These are phyloP conservation scores for Cardinalis cardinalis DNA, from an alignment of 2,113 vertebrate genomes.

Conservation along the genomic window DNA sequence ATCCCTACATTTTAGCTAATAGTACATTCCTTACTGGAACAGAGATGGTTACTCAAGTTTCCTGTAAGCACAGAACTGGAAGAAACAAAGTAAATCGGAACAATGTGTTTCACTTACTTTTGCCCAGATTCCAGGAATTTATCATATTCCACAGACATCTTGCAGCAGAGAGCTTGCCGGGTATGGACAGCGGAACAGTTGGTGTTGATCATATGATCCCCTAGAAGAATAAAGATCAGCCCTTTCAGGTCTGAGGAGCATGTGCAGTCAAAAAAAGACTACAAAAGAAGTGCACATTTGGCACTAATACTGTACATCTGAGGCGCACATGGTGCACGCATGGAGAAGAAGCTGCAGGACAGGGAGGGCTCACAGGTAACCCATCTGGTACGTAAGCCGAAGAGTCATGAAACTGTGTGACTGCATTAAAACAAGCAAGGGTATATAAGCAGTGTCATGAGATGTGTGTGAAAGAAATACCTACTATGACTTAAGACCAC, in stretches of 20 bases:
- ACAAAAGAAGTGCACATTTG: not conserved
- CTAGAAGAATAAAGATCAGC: constrained; percentile 62
- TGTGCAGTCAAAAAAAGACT: not conserved
- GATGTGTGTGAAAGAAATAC: not conserved
- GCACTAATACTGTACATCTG: not conserved
- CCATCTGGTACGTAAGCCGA: not conserved
- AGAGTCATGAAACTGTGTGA: not conserved
- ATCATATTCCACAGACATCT: constrained; percentile 99
- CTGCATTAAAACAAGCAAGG: not conserved
- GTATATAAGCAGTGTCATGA: not conserved
- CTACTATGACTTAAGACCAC: not conserved
- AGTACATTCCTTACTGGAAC: not conserved
- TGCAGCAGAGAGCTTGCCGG: constrained; percentile 95
- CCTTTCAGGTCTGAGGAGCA: not conserved
- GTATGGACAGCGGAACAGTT: constrained; percentile 94
- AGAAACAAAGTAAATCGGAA: not conserved
- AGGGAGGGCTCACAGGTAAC: not conserved
- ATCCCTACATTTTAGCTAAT: not conserved
- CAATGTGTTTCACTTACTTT: constrained; percentile 78
- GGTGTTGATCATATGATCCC: constrained; percentile 89
- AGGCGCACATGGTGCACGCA: not conserved
- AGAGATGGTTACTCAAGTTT: not conserved
- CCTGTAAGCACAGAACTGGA: not conserved
- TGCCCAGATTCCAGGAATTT: constrained; percentile 94
- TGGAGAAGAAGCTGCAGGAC: not conserved